Evolutionary conservation across 2,797 vertebrate species (phyloP).

Genomic region (Rhinella marina): DNA sequence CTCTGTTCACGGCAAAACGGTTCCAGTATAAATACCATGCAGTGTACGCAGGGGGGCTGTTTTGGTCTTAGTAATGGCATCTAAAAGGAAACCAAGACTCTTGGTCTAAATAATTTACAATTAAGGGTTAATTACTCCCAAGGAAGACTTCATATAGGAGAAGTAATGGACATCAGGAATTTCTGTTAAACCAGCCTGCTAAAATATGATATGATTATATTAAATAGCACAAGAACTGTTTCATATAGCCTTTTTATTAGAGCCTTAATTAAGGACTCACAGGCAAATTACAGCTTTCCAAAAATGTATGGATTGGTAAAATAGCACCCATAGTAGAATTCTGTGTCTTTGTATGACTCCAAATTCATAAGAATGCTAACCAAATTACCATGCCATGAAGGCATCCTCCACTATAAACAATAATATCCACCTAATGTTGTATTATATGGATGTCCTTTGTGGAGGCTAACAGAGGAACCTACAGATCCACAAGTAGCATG

Average conservation of each 20-base stretch:
- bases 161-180: neutral
- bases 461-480: neutral
- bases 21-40: neutral
- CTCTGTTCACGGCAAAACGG: neutral
- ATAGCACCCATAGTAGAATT: neutral
- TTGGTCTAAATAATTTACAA: constrained; percentile 4
- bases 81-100: neutral
- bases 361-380: no score
- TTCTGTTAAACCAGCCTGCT: neutral
- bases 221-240: neutral
- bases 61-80: neutral
- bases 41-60: neutral
- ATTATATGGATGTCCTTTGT: neutral
- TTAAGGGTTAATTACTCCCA: neutral
- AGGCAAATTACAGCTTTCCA: neutral
- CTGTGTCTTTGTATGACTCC: neutral
- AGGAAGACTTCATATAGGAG: neutral
- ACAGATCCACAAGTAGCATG: neutral
- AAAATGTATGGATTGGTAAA: neutral
- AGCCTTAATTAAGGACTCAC: neutral
- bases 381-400: neutral
- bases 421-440: neutral
- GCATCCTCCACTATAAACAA: neutral
- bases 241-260: neutral
- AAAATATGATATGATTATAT: neutral